Evolutionary conservation across 2,797 vertebrate genomes (phyloP).

Genomic region (Megaceryle alcyon): DNA sequence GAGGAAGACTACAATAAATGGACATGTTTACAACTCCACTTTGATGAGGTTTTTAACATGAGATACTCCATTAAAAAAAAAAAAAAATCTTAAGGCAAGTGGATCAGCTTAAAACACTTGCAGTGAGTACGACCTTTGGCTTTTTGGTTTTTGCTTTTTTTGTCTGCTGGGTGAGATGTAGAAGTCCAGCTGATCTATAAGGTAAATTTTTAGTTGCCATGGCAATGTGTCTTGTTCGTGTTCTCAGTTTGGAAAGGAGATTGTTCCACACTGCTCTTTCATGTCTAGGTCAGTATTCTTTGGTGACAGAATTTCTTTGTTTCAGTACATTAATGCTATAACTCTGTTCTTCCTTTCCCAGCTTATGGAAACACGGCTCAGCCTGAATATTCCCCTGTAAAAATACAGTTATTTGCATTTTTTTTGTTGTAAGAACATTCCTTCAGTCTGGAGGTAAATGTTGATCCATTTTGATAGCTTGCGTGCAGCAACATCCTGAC

Average conservation of each 20-base stretch:
- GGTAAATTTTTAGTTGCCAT: constrained; percentile 40
- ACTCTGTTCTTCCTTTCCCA: constrained; percentile 22
- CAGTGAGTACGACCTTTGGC: constrained; percentile 6
- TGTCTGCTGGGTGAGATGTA: constrained; percentile 15
- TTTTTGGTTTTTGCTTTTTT: neutral
- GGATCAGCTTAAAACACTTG: constrained; percentile 6
- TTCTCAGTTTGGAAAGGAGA: neutral
- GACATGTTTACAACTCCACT: neutral
- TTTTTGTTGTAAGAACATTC: constrained; percentile 49
- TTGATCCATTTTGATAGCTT: constrained; percentile 54
- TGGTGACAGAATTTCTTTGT: constrained; percentile 34
- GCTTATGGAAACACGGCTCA: constrained; percentile 32
- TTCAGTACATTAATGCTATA: constrained; percentile 5
- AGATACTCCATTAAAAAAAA: neutral
- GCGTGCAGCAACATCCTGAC: constrained; percentile 42
- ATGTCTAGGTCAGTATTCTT: constrained; percentile 6
- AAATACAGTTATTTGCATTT: constrained; percentile 45
- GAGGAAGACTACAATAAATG: neutral
- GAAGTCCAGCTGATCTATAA: constrained; percentile 30
- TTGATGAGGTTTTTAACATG: neutral
- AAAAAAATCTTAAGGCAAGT: constrained; percentile 11
- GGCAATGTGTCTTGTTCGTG: neutral
- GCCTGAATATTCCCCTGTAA: constrained; percentile 27
- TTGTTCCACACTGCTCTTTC: neutral
- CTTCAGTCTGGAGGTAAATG: constrained; percentile 66